A percentile compares a stretch with the other conserved stretches of the same genome.
Conservation (phyloP, 2,113 vertebrate species). For the Xenopus borealis region DNA sequence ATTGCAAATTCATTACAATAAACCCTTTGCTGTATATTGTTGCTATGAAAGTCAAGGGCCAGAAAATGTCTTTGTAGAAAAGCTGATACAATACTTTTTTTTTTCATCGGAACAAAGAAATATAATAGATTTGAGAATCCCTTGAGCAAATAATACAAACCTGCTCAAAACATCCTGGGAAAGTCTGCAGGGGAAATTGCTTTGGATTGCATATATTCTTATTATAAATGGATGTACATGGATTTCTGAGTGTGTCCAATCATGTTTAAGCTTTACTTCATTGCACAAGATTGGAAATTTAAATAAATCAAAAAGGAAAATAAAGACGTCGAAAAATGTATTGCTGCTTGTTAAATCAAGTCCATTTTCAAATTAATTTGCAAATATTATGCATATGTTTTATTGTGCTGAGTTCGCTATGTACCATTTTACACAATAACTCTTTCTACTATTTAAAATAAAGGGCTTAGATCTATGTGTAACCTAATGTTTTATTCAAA, state of each 20-base stretch:
- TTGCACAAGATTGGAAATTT: conserved; percentile 15
- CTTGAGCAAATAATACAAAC: conserved; percentile 22
- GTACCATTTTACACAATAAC: too few species aligned
- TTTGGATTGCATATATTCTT: too few species aligned
- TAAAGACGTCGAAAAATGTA: too few species aligned
- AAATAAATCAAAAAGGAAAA: background rate
- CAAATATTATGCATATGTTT: too few species aligned
- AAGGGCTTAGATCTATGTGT: too few species aligned
- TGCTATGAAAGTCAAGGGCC: background rate
- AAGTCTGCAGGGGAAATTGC: conserved; percentile 14
- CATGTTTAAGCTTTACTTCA: conserved; percentile 4
- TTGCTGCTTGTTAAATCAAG: too few species aligned
- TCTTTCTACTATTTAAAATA: too few species aligned
- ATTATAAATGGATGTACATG: conserved; percentile 24
- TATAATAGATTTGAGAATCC: conserved; percentile 31
- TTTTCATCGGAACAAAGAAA: conserved; percentile 31
- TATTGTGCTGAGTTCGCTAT: too few species aligned
- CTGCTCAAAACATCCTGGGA: conserved; percentile 17
- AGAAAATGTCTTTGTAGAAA: conserved; percentile 30
- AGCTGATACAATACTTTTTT: conserved; percentile 31
- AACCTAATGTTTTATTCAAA: too few species aligned
- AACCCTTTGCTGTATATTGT: too few species aligned
- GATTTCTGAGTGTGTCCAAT: conserved; percentile 15
- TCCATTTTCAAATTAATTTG: too few species aligned
- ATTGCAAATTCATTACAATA: too few species aligned